Conservation (phyloP, 1,140 invertebrate genomes). For the Drosophila watanabei region DNA sequence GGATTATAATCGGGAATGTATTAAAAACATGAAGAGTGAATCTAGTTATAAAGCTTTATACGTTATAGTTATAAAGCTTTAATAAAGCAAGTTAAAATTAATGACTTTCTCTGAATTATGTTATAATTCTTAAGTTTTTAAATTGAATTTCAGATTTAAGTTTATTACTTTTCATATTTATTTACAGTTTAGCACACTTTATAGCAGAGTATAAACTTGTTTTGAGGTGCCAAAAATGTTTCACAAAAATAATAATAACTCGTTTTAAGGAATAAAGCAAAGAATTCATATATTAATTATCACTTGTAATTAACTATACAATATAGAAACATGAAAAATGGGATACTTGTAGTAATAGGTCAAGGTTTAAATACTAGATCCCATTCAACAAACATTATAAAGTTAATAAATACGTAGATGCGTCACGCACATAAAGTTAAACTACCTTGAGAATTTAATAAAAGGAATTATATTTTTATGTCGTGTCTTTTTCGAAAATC, state of each 20-base stretch:
- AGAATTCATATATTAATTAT: not conserved
- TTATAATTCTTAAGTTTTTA: not conserved
- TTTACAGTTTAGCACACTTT: not conserved
- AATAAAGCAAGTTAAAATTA: not conserved
- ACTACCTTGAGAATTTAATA: not conserved
- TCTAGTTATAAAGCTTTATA: not conserved
- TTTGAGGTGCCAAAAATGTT: conserved; percentile 5
- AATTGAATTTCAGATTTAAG: not conserved
- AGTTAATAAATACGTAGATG: not conserved
- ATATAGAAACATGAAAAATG: not conserved
- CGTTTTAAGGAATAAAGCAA: conserved; percentile 3
- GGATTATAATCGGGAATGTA: too few species aligned
- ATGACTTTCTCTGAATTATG: not conserved
- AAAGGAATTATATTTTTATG: not conserved
- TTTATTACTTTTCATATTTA: not conserved
- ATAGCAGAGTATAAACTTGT: conserved; percentile 3
- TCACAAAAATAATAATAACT: conserved; percentile 11
- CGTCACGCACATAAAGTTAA: conserved; percentile 7
- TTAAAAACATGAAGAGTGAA: too few species aligned
- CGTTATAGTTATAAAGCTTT: not conserved
- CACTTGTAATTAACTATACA: not conserved
- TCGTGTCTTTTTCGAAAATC: not conserved
- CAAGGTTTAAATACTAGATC: not conserved
- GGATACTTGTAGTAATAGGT: not conserved
- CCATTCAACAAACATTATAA: not conserved